These are phyloP conservation scores for Hemiscyllium ocellatum DNA, from an alignment of 2,113 vertebrate species.

Conservation along the genomic window DNA sequence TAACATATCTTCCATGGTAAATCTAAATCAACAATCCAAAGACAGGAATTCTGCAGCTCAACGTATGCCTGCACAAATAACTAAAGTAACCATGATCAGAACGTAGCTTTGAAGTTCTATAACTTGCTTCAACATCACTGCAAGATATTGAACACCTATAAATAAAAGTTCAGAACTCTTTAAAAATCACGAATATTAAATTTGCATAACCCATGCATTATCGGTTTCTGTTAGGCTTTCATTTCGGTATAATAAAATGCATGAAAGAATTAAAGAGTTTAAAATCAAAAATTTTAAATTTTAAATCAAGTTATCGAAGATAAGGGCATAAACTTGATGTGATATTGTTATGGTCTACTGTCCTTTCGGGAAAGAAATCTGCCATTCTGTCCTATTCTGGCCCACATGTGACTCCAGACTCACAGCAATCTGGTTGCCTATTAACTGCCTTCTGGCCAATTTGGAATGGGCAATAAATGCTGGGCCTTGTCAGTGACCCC, in stretches of 20 bases:
- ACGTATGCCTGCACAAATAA: background rate
- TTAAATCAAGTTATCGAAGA: background rate
- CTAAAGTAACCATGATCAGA: background rate
- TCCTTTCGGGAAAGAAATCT: too few species aligned
- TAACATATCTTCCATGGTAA: too few species aligned
- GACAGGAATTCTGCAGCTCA: background rate
- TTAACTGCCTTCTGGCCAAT: too few species aligned
- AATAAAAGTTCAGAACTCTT: background rate
- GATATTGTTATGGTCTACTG: too few species aligned
- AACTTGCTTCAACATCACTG: background rate
- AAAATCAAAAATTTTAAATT: background rate
- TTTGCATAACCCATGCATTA: background rate
- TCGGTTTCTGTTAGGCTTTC: background rate
- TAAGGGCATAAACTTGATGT: background rate
- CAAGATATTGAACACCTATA: background rate
- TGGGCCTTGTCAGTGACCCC: too few species aligned
- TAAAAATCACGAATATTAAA: background rate
- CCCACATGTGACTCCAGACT: too few species aligned
- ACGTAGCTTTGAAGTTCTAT: background rate
- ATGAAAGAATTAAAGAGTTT: background rate
- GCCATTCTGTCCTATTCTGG: too few species aligned
- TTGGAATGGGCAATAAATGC: too few species aligned
- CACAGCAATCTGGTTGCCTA: too few species aligned
- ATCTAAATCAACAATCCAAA: background rate
- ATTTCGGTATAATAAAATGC: background rate